Base-by-base conservation (phyloP, 92 coral and sea anemone genomes). In the Epizoanthus illoricatus region DNA sequence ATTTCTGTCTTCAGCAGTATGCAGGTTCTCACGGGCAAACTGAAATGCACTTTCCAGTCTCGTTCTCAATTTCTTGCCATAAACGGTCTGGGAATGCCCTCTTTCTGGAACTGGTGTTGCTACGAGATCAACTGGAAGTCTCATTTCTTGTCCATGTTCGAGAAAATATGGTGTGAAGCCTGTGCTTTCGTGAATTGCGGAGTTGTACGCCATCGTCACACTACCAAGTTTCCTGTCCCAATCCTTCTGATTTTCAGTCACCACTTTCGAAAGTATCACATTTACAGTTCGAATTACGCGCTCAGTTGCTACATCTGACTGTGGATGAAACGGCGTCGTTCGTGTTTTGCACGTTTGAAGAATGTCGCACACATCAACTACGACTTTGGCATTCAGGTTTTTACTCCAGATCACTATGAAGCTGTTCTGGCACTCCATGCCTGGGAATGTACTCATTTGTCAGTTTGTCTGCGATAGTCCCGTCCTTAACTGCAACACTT, bases 401-500 rank as follows among this genome's bases (percentile, higher is more conserved):
- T 6, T 86, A 74, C 23, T 86, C 86, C 69, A n/a, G n/a, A n/a
- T 86, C 86, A 40, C 75, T 57, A 61, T 81, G 90, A 36, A 87
- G 71, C 69, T 86, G 86, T 63, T 87, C 84, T 18, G 90, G 90
- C 20, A 84, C 84, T 47, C 89, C 89, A 61, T 70, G 81, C 15
- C 72, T 69, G 42, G 69, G 83, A 41, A 86, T 73, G 54, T 74
- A 87, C n/a, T 71, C 83, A 19, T 87, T 71, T 5, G 69, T 39
- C 36, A 83, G 42, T 40, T 74, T 87, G 75, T 82, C 73, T 18
- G 89, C 86, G 42, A 71, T 74, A 16, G 81, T 75, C 15, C 12
- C 58, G 5, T 5, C 58, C 12, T 54, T 54, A 54, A n/a, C n/a
- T n/a, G n/a, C n/a, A n/a, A n/a, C n/a, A n/a, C n/a, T n/a, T n/a